Base-by-base conservation (phyloP, 2,797 vertebrate genomes). In the Sebastes dallii region DNA sequence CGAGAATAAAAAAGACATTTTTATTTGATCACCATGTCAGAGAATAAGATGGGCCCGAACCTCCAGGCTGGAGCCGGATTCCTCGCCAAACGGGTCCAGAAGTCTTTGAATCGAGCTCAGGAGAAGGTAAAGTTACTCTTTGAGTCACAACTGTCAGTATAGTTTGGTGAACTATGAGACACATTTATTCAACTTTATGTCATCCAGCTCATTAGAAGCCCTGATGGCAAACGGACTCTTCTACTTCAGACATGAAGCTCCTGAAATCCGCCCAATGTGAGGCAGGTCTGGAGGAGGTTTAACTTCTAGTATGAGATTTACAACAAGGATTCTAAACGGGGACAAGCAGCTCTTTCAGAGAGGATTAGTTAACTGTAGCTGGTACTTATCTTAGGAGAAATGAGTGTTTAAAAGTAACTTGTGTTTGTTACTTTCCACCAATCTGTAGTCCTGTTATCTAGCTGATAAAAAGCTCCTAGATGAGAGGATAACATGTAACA, bases 61-160 rank as follows among this genome's bases (percentile, higher is more conserved):
- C 69, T 97, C 0, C 96, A 97, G 56, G 95, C 97, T 7, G 96
- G 98, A 14, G 97, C 98, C 0, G 98, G 97, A 65, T 92, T 98
- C 71, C 94, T 99, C 61, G 98, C 98, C 83, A 98, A 96, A 88
- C 95, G 97, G 68, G 95, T 99, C 88, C 97, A 99, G 93, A 99
- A 98, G 85, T 97, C 88, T 22, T 81, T 99, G 91, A 98, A 92
- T 85, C 95, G 98, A 54, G 98, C 98, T 1, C 97, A 99, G 86
- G 98, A 99, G 93, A 99, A 98, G 97, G 98, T 39, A 14, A 39
- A 39, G 13, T 39, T 39, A 39, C 36, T 39, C 11, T 36, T 36
- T 36, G 34, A 36, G 11, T 36, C 12, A 39, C 13, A 39, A 14
- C 13, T 14, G 39, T 14, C 39, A 6, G 13, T 46, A 16, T 46